Evolutionary conservation across 2,888 invertebrate species (phyloP), one percentile per base, ranked within the genome.

Genomic region (Callyntrura sp.): DNA sequence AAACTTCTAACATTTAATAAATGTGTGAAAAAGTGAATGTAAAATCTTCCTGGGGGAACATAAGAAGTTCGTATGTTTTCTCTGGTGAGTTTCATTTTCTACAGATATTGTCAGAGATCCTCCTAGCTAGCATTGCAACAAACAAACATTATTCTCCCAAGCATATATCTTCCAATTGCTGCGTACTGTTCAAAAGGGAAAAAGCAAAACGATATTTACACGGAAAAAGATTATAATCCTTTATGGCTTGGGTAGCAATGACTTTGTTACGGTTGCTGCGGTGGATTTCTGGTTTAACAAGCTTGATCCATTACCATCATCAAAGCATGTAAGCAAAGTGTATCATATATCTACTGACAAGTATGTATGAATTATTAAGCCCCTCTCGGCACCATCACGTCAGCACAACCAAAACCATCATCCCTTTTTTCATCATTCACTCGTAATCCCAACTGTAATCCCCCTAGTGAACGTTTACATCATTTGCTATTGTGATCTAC

Each of bases 381-480:
- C 55, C 55, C 78, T 78, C 55, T 55, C 28, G 11, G 55, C 35
- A 17, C n/a, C 57, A 11, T 65, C 17, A 0, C 20, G 20, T 23
- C 25, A 55, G 12, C 55, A 78, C 28, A 9, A 11, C 78, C 55
- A 28, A n/a, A 25, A 55, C 51, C 48, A 76, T 51, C 57, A 55
- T 78, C 55, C 55, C 78, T 78, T 57, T 55, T 78, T 25, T 76
- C 48, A 76, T 76, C 76, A 23, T 48, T 76, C 2, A 43, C 45
- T 35, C 35, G 35, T 35, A 35, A 35, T 6, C 35, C n/a, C n/a
- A 73, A 45, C 5, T 9, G 20, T 35, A 23, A 78, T 73, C 73
- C 48, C 48, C 73, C 45, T 35, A 23, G 23, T 17, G 51, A 17
- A 76, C 25, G 76, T 23, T 76, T 8, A 62, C 51, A 11, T 5